A percentile compares a stretch with the other conserved stretches of the same genome.
phyloP scores from a whole-genome alignment of 2,888 invertebrate species.

The Periphyllus acericola region DNA sequence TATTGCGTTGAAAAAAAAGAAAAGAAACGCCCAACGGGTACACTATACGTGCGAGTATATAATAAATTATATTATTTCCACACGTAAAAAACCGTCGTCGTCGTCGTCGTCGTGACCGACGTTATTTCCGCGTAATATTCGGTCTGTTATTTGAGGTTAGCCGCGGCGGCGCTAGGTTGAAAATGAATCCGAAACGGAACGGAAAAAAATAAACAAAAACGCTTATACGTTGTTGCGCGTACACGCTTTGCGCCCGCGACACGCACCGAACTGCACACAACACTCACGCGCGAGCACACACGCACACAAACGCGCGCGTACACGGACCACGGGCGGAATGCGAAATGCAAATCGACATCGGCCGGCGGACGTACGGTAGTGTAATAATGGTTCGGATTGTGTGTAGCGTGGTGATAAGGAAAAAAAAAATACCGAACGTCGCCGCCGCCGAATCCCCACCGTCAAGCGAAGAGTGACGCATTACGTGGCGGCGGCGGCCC shows the following conservation, averaged over 20 bases:
- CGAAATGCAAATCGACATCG: not conserved
- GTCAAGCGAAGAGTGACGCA: not conserved
- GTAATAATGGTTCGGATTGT: not conserved
- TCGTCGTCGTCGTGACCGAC: not conserved
- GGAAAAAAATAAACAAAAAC: not conserved
- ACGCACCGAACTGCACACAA: not conserved
- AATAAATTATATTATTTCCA: too few relatives aligned
- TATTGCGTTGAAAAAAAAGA: too few relatives aligned
- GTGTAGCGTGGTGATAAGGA: not conserved
- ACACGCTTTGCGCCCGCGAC: not conserved
- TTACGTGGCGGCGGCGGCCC: not conserved
- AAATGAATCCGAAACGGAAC: not conserved
- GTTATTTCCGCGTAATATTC: not conserved
- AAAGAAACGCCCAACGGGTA: too few relatives aligned
- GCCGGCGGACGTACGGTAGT: not conserved
- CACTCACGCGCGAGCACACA: not conserved
- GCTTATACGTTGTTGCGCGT: not conserved
- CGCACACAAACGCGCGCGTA: not conserved
- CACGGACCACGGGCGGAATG: not conserved
- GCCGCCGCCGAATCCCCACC: not conserved
- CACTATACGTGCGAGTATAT: too few relatives aligned
- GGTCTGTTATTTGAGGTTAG: slow-evolving; percentile 27
- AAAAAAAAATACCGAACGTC: not conserved
- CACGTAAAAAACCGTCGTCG: not conserved
- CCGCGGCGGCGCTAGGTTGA: not conserved